Percentiles rank a stretch among this genome's conserved stretches.
These are phyloP conservation scores for Chelidonichthys spinosus DNA, from an alignment of 2,797 vertebrate genomes.

Conservation along the genomic window DNA sequence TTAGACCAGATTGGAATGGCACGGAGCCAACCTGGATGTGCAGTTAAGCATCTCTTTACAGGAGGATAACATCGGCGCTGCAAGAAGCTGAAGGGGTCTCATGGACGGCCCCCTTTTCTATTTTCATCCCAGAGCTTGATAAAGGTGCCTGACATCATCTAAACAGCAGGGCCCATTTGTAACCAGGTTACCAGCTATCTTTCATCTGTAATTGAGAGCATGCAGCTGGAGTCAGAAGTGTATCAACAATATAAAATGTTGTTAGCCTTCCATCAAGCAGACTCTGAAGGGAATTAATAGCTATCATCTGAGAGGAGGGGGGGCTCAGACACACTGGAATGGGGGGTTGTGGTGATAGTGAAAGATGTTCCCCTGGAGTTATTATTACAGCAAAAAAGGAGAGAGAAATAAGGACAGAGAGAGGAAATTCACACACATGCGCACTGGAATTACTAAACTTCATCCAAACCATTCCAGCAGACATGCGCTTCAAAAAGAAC, in stretches of 20 bases:
- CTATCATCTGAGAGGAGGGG: constrained; percentile 70
- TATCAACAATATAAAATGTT: constrained; percentile 85
- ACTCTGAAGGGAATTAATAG: constrained; percentile 86
- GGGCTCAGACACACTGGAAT: constrained; percentile 69
- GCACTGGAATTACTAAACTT: constrained; percentile 10
- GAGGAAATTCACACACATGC: constrained; percentile 25
- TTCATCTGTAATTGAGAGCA: constrained; percentile 84
- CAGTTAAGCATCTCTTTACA: constrained; percentile 78
- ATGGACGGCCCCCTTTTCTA: constrained; percentile 65
- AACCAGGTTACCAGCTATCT: constrained; percentile 86
- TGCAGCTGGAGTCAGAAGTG: constrained; percentile 82
- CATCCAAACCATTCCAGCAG: constrained; percentile 21
- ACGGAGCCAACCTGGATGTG: constrained; percentile 57
- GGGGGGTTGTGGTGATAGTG: constrained; percentile 73
- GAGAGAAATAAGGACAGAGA: constrained; percentile 24
- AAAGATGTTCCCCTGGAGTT: constrained; percentile 77
- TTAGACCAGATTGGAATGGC: constrained; percentile 70
- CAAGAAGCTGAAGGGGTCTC: constrained; percentile 42
- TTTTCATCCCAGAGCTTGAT: constrained; percentile 75
- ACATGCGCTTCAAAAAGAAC: constrained; percentile 2
- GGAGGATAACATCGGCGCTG: constrained; percentile 57
- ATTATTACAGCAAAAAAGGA: constrained; percentile 55
- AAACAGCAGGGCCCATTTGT: constrained; percentile 83
- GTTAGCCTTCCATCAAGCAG: constrained; percentile 86
- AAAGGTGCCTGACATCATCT: constrained; percentile 86